A percentile compares a stretch with the other conserved stretches of the same genome.
Conservation (phyloP, 2,888 invertebrate species). For the Automeris io region DNA sequence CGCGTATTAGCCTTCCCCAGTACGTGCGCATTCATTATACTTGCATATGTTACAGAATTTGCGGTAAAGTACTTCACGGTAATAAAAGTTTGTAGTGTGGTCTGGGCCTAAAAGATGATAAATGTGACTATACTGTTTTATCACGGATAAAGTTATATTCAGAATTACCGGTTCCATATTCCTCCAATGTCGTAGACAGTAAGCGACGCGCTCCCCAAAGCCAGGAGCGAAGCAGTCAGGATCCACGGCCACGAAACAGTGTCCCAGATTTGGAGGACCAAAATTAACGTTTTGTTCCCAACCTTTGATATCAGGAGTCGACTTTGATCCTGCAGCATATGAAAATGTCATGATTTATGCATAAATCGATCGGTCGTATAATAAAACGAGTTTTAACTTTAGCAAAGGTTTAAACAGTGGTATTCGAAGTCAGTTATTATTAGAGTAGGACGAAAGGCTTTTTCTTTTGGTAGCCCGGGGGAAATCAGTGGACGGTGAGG, state of each 20-base stretch:
- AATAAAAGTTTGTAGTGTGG: neutral
- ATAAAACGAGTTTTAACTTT: too few relatives aligned
- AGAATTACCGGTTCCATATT: slow-evolving; percentile 77
- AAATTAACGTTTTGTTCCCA: slow-evolving; percentile 81
- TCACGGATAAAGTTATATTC: neutral
- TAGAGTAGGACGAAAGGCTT: too few relatives aligned
- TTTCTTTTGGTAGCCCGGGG: too few relatives aligned
- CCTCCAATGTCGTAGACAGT: slow-evolving; percentile 82
- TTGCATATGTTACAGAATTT: too few relatives aligned
- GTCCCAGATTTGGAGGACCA: slow-evolving; percentile 86
- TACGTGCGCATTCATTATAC: too few relatives aligned
- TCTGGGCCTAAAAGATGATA: neutral
- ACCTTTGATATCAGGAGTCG: slow-evolving; percentile 83
- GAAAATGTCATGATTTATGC: too few relatives aligned
- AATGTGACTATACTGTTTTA: neutral
- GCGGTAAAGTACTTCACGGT: too few relatives aligned
- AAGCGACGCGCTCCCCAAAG: slow-evolving; percentile 83
- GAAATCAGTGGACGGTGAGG: too few relatives aligned
- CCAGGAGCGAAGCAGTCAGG: slow-evolving; percentile 89
- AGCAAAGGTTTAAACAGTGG: too few relatives aligned
- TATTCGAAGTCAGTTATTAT: too few relatives aligned
- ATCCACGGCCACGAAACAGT: slow-evolving; percentile 92
- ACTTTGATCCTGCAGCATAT: slow-evolving; percentile 66
- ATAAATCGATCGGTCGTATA: too few relatives aligned
- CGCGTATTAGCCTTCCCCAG: neutral